Evolutionary conservation across 2,888 invertebrate genomes (phyloP), one percentile per base, ranked within the genome.

Genomic region (Spicauda simplicius): DNA sequence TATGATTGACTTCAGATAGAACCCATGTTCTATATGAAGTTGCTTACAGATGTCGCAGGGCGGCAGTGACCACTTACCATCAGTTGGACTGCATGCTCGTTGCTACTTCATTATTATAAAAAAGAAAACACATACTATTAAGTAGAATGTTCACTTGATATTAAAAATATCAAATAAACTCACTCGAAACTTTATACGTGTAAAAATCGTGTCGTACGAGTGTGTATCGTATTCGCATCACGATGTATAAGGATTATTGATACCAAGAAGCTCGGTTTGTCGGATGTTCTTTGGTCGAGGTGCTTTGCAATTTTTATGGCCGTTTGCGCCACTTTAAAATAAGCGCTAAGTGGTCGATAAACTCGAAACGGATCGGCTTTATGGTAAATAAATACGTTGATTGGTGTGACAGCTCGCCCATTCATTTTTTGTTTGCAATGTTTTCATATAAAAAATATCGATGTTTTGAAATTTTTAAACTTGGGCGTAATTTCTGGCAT

Each of bases 221-320:
- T 14, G 1, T 14, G 41, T 14, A 14, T 41, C 16, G n/a, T 48
- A 16, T 20, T 41, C 16, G n/a, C 16, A 16, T 20, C 69, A 68
- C 64, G 14, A 56, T 70, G 68, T 66, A 1, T 41, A 68, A 45
- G 25, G 37, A 45, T 58, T 64, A 66, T 50, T 65, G 45, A 63
- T 69, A 70, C 65, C 67, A 41, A 64, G 66, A 69, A 72, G 61
- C 68, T 65, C 52, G 55, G 53, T 64, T 68, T 61, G 71, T 70
- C 74, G 76, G 76, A 76, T 73, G 75, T 74, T 70, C 63, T 67
- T 72, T 73, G 63, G 70, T 63, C 48, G 33, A 37, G 60, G 60
- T 72, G 73, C 63, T 59, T 72, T 64, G 67, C 73, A 69, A 73
- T 74, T 77, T 74, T 76, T 74, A 70, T 71, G 73, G 66, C 68